Conservation (phyloP, 2,797 vertebrate species). For the Argya squamiceps region DNA sequence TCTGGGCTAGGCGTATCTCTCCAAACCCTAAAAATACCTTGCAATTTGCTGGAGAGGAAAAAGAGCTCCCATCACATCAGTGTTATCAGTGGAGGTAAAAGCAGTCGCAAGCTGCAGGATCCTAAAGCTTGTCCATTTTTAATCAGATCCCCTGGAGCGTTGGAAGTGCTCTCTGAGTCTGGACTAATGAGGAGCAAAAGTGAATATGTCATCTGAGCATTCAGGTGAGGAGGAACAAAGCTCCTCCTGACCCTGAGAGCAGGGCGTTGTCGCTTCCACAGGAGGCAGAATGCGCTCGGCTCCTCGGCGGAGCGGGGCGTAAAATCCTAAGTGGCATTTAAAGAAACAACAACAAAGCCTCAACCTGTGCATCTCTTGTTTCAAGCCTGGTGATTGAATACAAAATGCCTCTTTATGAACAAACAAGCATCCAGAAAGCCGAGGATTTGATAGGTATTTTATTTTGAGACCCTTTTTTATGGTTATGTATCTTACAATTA, state of each 20-base stretch:
- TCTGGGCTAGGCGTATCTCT: background rate
- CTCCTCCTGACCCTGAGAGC: background rate
- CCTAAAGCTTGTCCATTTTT: slow-evolving; percentile 2
- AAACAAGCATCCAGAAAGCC: background rate
- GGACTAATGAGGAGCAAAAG: slow-evolving; percentile 36
- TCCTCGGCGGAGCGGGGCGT: background rate
- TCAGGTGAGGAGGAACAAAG: slow-evolving; percentile 15
- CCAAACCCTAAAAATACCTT: background rate
- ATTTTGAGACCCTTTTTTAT: background rate
- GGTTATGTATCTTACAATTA: background rate
- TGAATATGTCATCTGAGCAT: background rate
- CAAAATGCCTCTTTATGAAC: background rate
- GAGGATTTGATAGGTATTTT: background rate
- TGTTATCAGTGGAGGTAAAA: background rate
- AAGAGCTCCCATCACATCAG: background rate
- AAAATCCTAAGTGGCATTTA: background rate
- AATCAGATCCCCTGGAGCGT: background rate
- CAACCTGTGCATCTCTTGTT: background rate
- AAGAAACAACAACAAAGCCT: background rate
- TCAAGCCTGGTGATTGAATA: background rate
- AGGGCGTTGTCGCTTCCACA: fast-evolving
- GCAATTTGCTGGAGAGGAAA: background rate
- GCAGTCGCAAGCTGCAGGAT: background rate
- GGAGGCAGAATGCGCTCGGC: background rate
- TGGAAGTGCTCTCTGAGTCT: background rate